Conservation (phyloP, 2,797 vertebrate species). For the Zalophus californianus region DNA sequence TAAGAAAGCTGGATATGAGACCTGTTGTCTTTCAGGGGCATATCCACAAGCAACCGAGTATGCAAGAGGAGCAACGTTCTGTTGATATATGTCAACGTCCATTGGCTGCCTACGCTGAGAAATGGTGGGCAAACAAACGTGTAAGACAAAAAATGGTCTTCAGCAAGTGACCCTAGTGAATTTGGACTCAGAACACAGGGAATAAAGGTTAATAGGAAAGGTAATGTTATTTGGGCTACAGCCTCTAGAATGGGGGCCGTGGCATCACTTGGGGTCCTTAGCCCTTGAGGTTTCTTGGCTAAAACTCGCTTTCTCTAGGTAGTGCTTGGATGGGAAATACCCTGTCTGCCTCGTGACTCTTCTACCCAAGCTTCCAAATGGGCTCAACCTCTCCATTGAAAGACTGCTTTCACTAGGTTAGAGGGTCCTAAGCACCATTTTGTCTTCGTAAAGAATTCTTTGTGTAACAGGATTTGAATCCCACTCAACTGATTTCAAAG, state of each 20-base stretch:
- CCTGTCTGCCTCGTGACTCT: not conserved
- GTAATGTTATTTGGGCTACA: not conserved
- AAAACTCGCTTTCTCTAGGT: not conserved
- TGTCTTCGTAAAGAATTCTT: not conserved
- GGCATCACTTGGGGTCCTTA: not conserved
- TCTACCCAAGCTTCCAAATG: not conserved
- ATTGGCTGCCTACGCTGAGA: not conserved
- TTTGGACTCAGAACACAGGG: not conserved
- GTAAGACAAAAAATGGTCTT: accelerated
- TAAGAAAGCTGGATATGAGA: not conserved
- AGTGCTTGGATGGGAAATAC: not conserved
- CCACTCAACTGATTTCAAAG: not conserved
- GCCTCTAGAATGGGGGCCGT: not conserved
- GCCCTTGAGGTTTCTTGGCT: not conserved
- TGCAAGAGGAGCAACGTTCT: not conserved
- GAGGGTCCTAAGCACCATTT: not conserved
- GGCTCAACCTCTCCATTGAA: not conserved
- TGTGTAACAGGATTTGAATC: not conserved
- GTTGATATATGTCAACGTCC: accelerated
- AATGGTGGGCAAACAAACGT: not conserved
- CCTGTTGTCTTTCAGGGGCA: not conserved
- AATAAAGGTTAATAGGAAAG: not conserved
- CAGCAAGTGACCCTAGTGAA: not conserved
- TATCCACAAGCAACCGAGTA: not conserved
- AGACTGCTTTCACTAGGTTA: not conserved